Conservation (phyloP, 2,797 vertebrate species). For the Diglossa cyanea region DNA sequence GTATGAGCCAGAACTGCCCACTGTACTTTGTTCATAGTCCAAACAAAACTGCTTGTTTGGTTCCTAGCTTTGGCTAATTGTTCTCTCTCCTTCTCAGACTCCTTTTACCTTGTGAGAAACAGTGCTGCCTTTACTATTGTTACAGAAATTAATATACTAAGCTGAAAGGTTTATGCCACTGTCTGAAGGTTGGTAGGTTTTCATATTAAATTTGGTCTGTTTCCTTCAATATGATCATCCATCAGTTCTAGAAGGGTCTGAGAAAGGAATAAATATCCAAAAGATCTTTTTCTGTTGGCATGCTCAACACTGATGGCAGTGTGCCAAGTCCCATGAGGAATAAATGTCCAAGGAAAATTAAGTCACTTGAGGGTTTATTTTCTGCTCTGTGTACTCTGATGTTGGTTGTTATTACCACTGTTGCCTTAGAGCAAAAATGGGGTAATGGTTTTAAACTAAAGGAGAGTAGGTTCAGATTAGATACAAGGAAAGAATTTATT, state of each 20-base stretch:
- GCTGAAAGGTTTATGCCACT: not conserved
- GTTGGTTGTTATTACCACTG: not conserved
- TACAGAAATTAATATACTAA: not conserved
- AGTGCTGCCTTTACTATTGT: not conserved
- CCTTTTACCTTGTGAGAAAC: not conserved
- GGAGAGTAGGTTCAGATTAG: not conserved
- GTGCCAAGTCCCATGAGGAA: not conserved
- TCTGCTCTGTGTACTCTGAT: not conserved
- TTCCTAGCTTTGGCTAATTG: not conserved
- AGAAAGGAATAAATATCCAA: not conserved
- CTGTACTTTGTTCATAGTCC: not conserved
- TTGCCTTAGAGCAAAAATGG: not conserved
- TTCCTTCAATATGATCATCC: not conserved
- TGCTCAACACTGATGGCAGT: not conserved
- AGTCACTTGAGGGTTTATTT: not conserved
- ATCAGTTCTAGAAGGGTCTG: not conserved
- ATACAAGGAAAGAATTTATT: not conserved
- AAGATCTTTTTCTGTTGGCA: not conserved
- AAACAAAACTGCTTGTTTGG: not conserved
- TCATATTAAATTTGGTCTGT: not conserved
- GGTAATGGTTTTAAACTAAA: not conserved
- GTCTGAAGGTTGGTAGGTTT: not conserved
- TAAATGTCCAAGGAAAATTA: not conserved
- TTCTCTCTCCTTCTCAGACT: not conserved
- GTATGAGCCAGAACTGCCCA: not conserved